phyloP scores from a whole-genome alignment of 2,888 invertebrate species.

The Polydrusus pterygomalis region DNA sequence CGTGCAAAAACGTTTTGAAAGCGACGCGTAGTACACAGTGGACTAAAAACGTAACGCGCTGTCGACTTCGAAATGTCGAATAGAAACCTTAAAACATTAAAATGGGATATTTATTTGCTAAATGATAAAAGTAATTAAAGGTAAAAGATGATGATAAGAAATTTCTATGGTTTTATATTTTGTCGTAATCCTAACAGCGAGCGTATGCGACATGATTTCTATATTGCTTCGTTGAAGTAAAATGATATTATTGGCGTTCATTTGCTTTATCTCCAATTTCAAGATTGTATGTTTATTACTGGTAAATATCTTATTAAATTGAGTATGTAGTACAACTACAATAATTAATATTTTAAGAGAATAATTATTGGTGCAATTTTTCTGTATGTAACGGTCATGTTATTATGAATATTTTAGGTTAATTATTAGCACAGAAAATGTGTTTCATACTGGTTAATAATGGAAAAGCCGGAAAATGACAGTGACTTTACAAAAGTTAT shows the following conservation, averaged over 20 bases:
- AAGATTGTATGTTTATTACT: constrained; percentile 19
- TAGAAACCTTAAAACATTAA: constrained; percentile 35
- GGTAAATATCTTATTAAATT: constrained; percentile 33
- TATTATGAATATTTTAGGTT: too few species aligned
- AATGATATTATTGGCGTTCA: constrained; percentile 25
- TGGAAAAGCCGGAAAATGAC: too few species aligned
- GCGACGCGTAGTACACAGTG: constrained; percentile 37
- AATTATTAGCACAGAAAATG: too few species aligned
- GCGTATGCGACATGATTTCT: constrained; percentile 30
- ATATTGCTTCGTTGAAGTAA: constrained; percentile 30
- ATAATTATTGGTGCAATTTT: too few species aligned
- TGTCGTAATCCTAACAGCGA: constrained; percentile 32
- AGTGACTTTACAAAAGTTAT: too few species aligned
- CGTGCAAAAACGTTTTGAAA: constrained; percentile 49
- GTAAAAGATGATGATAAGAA: constrained; percentile 47
- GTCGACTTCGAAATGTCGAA: constrained; percentile 16
- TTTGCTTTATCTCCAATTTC: constrained; percentile 19
- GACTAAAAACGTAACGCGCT: constrained; percentile 35
- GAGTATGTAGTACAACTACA: background rate
- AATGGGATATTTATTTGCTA: constrained; percentile 47
- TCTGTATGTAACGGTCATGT: too few species aligned
- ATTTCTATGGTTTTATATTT: constrained; percentile 41
- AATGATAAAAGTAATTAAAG: constrained; percentile 53
- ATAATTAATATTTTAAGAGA: too few species aligned
- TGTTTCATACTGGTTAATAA: too few species aligned